Evolutionary conservation across 2,113 vertebrate species (phyloP).

Genomic region (Callopanchax toddi): DNA sequence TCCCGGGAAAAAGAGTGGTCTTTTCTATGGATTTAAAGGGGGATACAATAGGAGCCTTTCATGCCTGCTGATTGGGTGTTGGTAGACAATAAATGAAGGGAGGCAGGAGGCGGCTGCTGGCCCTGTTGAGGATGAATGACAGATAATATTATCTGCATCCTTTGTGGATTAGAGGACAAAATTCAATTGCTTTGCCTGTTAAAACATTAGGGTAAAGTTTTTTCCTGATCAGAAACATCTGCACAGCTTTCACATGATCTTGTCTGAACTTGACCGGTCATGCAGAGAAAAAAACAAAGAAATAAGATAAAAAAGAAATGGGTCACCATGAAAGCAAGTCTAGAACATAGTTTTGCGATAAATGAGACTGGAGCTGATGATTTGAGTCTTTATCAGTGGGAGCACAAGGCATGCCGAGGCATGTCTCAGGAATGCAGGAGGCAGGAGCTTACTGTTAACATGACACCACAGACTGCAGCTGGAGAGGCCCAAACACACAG

Average conservation of each 20-base stretch:
- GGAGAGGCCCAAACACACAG: conserved; percentile 32
- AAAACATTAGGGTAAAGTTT: neutral
- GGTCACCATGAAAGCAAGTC: no score
- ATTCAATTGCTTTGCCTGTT: neutral
- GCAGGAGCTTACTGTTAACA: conserved; percentile 49
- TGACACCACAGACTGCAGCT: conserved; percentile 61
- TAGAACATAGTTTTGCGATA: no score
- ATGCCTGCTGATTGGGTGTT: conserved; percentile 46
- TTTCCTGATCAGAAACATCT: neutral
- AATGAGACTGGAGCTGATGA: neutral
- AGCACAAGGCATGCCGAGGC: conserved; percentile 44
- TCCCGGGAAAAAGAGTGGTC: conserved; percentile 64
- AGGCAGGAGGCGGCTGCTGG: conserved; percentile 23
- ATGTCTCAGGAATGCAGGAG: conserved; percentile 64
- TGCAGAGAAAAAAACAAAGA: no score
- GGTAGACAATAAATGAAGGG: conserved; percentile 38
- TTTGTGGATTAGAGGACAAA: neutral
- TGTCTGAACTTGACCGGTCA: no score
- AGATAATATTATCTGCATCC: conserved; percentile 20
- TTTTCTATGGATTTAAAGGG: conserved; percentile 41
- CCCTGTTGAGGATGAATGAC: conserved; percentile 45
- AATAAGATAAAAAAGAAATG: neutral
- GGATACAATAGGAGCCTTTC: conserved; percentile 62
- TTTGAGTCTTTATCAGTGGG: conserved; percentile 14
- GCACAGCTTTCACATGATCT: neutral